Evolutionary conservation across 2,888 invertebrate species (phyloP).

Genomic region (Omphaloscelis lunosa): DNA sequence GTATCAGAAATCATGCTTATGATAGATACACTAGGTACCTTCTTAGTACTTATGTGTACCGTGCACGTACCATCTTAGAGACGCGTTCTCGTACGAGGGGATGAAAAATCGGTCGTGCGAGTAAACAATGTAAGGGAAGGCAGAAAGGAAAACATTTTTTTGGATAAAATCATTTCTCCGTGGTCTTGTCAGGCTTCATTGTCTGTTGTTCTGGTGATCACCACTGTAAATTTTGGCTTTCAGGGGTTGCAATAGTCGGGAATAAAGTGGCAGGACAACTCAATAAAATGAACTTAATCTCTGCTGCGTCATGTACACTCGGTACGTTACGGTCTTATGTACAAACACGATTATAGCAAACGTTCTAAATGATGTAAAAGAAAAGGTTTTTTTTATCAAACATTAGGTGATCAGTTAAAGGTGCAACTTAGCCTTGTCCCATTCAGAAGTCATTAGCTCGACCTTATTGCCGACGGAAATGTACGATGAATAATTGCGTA

Average conservation of each 20-base stretch:
- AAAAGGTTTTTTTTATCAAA: constrained; percentile 47
- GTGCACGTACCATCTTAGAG: not conserved
- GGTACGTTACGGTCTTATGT: not conserved
- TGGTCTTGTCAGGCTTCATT: not conserved
- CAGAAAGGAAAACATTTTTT: not conserved
- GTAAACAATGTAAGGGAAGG: constrained; percentile 5
- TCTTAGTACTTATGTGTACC: not conserved
- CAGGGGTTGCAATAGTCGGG: not conserved
- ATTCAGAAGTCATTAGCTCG: constrained; percentile 56
- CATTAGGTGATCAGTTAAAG: constrained; percentile 35
- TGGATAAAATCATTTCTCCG: not conserved
- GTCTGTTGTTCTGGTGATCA: not conserved
- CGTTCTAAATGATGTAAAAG: constrained; percentile 14
- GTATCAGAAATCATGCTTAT: not conserved
- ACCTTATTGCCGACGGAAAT: constrained; percentile 47
- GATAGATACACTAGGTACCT: not conserved
- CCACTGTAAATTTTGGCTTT: not conserved
- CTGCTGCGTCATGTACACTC: not conserved
- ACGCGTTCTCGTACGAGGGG: not conserved
- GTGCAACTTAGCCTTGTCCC: constrained; percentile 42
- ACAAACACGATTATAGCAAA: not conserved
- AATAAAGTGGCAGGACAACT: no score
- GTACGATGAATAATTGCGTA: constrained; percentile 40
- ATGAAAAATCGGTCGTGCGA: not conserved
- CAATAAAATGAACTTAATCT: not conserved